Percentiles rank a stretch among this genome's conserved stretches.
These are phyloP conservation scores for Ectemnius cavifrons DNA, from an alignment of 2,888 invertebrate genomes.

Conservation along the genomic window DNA sequence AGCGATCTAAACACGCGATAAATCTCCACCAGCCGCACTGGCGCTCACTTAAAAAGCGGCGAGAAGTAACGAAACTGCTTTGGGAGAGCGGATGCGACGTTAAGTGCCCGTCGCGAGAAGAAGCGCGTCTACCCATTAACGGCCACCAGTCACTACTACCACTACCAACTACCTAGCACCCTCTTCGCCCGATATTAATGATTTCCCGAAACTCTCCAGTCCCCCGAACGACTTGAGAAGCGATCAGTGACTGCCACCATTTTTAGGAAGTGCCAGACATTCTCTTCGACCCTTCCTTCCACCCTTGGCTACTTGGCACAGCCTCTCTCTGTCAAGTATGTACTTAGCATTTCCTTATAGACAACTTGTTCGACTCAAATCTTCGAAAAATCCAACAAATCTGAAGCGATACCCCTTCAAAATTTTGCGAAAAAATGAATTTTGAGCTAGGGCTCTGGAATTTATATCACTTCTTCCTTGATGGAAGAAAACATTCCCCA, in stretches of 20 bases:
- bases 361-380: no score
- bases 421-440: no score
- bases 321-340: no score
- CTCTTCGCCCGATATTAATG: slow-evolving; percentile 68
- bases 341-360: no score
- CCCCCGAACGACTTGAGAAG: slow-evolving; percentile 53
- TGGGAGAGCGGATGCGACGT: slow-evolving; percentile 66
- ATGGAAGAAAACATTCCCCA: no score
- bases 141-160: slow-evolving; percentile 30
- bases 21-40: slow-evolving; percentile 60
- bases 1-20: slow-evolving; percentile 72
- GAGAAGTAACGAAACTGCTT: slow-evolving; percentile 55
- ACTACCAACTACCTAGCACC: slow-evolving; percentile 19
- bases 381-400: no score
- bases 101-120: slow-evolving; percentile 66
- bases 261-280: background rate
- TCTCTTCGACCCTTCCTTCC: background rate
- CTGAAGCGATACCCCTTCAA: no score
- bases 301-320: background rate
- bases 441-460: no score
- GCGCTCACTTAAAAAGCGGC: slow-evolving; percentile 64
- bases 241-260: slow-evolving; percentile 26
- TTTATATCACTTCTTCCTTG: no score
- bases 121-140: slow-evolving; percentile 54
- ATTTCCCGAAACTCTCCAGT: slow-evolving; percentile 68